Evolutionary conservation across 2,888 invertebrate genomes (phyloP).

Genomic region (Polyploca ridens): DNA sequence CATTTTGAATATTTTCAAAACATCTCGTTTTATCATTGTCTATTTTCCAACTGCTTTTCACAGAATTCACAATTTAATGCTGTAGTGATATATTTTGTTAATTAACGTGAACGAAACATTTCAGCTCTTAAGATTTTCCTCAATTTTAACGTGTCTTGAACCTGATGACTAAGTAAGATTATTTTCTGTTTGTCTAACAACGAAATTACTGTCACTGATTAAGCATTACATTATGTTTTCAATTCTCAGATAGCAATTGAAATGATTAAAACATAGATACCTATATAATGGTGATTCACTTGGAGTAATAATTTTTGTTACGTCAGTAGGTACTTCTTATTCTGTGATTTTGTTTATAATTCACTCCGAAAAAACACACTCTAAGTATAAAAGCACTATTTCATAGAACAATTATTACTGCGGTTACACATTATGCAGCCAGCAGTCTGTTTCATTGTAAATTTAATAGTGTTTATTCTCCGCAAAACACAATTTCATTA

Average conservation of each 20-base stretch:
- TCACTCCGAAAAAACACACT: too few species aligned
- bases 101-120: neutral
- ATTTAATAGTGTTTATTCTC: too few species aligned
- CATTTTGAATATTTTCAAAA: neutral
- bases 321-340: too few species aligned
- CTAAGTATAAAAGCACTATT: too few species aligned
- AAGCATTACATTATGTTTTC: neutral
- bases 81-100: too few species aligned
- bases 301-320: too few species aligned
- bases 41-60: neutral
- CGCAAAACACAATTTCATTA: too few species aligned
- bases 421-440: too few species aligned
- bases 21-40: neutral
- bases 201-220: constrained; percentile 1
- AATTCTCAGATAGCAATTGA: neutral
- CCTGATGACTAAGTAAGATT: neutral
- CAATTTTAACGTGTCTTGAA: neutral
- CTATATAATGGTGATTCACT: too few species aligned
- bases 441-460: too few species aligned
- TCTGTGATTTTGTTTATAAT: too few species aligned
- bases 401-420: neutral
- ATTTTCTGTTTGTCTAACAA: neutral
- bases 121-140: neutral
- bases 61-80: neutral
- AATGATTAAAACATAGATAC: neutral